phyloP scores from a whole-genome alignment of 2,888 invertebrate genomes.

The Cataglyphis cursor region DNA sequence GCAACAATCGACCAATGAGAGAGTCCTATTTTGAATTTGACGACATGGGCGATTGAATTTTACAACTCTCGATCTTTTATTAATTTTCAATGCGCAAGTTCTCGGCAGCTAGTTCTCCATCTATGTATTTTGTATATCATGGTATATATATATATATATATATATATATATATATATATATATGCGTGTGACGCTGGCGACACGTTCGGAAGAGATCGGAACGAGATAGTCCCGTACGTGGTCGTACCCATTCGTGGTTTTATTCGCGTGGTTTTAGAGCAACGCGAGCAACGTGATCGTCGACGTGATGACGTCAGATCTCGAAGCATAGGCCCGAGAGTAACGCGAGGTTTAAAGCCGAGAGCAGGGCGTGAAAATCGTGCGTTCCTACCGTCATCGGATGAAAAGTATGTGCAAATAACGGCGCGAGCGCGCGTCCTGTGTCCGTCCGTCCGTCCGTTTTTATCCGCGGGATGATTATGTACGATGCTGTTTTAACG shows the following conservation, averaged over 20 bases:
- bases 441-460: background rate
- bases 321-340: constrained; percentile 80
- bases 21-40: too few relatives aligned
- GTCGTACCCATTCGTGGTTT: constrained; percentile 67
- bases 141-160: too few relatives aligned
- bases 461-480: constrained; percentile 72
- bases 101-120: too few relatives aligned
- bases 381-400: constrained; percentile 72
- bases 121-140: background rate
- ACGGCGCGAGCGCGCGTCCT: constrained; percentile 59
- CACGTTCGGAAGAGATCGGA: background rate
- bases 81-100: too few relatives aligned
- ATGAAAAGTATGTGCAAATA: constrained; percentile 78
- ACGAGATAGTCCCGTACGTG: constrained; percentile 28
- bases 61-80: too few relatives aligned
- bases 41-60: too few relatives aligned
- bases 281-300: constrained; percentile 80
- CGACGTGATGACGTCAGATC: constrained; percentile 84
- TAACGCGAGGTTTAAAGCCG: constrained; percentile 82
- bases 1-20: too few relatives aligned
- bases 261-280: constrained; percentile 71
- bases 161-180: too few relatives aligned
- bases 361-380: constrained; percentile 85
- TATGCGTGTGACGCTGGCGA: background rate
- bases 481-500: constrained; percentile 79